Evolutionary conservation across 2,888 invertebrate genomes (phyloP).

Genomic region (Lymantria monacha): DNA sequence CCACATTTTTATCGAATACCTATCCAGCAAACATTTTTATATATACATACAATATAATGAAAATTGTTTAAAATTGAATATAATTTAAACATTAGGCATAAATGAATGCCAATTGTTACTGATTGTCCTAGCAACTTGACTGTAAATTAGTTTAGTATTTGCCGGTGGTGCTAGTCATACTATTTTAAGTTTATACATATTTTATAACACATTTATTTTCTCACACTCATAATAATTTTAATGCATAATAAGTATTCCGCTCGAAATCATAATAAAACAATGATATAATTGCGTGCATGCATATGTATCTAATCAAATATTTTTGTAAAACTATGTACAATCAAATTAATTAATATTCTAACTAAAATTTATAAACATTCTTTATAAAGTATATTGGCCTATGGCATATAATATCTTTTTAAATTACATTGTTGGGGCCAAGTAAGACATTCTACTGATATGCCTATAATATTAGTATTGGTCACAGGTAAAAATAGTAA

Average conservation of each 20-base stretch:
- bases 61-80: no score
- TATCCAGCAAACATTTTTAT: no score
- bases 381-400: conserved; percentile 23
- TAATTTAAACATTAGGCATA: no score
- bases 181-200: conserved; percentile 21
- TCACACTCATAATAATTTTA: conserved; percentile 9
- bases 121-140: no score
- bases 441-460: conserved; percentile 23
- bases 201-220: conserved; percentile 3
- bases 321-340: conserved; percentile 39
- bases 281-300: no score
- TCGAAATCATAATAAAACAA: no score
- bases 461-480: conserved; percentile 6
- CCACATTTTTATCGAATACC: no score
- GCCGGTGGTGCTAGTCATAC: conserved; percentile 55
- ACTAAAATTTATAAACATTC: not conserved
- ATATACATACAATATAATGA: no score
- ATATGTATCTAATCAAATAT: conserved; percentile 29
- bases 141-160: conserved; percentile 26
- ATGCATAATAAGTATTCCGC: conserved; percentile 8
- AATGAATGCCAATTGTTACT: no score
- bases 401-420: conserved; percentile 23
- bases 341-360: not conserved
- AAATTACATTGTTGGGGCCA: conserved; percentile 39
- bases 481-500: conserved; percentile 12